Conservation (phyloP, 2,888 invertebrate genomes). For the Pandemis heparana region DNA sequence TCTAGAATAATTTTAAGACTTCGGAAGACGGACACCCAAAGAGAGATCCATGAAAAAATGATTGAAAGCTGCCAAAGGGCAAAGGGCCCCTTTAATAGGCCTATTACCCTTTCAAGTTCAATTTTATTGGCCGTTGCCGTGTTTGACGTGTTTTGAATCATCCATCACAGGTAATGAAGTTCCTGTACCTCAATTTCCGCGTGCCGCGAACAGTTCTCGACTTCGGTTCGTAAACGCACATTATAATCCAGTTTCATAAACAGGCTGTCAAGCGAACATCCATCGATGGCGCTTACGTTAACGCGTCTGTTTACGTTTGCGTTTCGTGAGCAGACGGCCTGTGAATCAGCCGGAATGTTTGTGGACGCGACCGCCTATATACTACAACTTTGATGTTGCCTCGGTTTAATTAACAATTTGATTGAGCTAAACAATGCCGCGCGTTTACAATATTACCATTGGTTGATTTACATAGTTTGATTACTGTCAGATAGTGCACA, state of each 20-base stretch:
- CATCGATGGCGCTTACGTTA: slow-evolving; percentile 58
- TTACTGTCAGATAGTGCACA: slow-evolving; percentile 11
- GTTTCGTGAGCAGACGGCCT: slow-evolving; percentile 54
- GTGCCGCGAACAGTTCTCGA: slow-evolving; percentile 46
- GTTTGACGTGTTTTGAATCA: slow-evolving; percentile 11
- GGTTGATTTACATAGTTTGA: slow-evolving; percentile 33
- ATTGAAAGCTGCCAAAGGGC: background rate
- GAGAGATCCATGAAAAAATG: background rate
- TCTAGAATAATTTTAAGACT: too few species aligned
- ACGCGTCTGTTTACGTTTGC: slow-evolving; percentile 61
- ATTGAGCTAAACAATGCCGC: slow-evolving; percentile 42
- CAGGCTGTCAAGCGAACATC: slow-evolving; percentile 68
- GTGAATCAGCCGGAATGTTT: slow-evolving; percentile 60
- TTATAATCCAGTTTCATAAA: slow-evolving; percentile 64
- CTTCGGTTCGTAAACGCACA: slow-evolving; percentile 47
- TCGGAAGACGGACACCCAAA: too few species aligned
- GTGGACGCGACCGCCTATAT: slow-evolving; percentile 22
- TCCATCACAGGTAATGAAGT: slow-evolving; percentile 29
- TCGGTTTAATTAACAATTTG: slow-evolving; percentile 45
- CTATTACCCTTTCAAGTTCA: slow-evolving; percentile 5
- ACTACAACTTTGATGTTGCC: slow-evolving; percentile 57
- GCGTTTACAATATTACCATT: slow-evolving; percentile 37
- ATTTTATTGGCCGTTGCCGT: background rate
- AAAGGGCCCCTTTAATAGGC: background rate
- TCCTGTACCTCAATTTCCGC: slow-evolving; percentile 30